Base-by-base conservation (phyloP, 2,113 vertebrate species). In the Gila orcuttii region DNA sequence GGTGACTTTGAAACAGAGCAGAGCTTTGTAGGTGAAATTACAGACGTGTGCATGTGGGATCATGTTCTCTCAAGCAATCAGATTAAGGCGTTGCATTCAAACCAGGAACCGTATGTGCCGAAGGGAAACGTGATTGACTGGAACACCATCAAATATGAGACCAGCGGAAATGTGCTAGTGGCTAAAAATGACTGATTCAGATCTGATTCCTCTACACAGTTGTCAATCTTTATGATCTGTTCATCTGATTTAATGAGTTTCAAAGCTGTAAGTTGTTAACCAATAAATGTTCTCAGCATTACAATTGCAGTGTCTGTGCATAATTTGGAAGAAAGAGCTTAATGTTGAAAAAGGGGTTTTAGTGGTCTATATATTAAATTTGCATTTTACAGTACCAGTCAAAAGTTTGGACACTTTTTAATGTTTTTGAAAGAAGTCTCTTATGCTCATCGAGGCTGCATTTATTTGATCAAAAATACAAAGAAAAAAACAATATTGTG, bases 41-140 rank as follows among this genome's bases (percentile, higher is more conserved):
- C 92, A 0, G 94, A 95, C 36, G 83, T 96, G 60, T 92, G 95
- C 25, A 95, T 96, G 95, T 96, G 95, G 96, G 94, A 95, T 87
- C 90, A 84, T 60, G 94, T 96, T 5, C 91, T 96, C 6, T 89
- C 92, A 1, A 88, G 91, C 33, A 91, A 77, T 66, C 85, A 93
- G 77, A 93, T 96, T 31, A 90, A 3, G 91, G 82, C 88, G 93
- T 84, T 91, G 92, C 86, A 92, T 69, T 45, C 15, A 57, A 47
- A 39, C 4, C 21, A 92, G 6, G 89, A 88, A 1, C 87, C 89
- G 69, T 83, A 83, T 50, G 0, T 21, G 33, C 3, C 33, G 86
- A 92, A 33, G 36, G 94, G 94, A 11, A 95, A 95, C 28, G 86
- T 96, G 79, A 93, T 96, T 2, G 93, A 95, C 86, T 96, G 96